These are phyloP conservation scores for Atrina japonica DNA, from an alignment of 2,888 invertebrate genomes.

Conservation along the genomic window DNA sequence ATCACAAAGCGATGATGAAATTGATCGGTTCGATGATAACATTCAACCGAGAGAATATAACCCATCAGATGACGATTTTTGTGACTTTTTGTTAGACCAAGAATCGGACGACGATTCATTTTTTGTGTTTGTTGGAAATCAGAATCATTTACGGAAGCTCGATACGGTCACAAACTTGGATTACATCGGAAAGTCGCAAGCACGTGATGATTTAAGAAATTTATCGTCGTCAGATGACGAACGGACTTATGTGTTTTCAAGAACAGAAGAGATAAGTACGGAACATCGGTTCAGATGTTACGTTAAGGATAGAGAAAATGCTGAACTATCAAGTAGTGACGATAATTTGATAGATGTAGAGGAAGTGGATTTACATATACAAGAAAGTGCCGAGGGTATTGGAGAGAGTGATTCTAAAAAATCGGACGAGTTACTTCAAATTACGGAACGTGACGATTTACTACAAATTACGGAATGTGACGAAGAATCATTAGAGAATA, in stretches of 20 bases:
- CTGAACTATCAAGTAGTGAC: slow-evolving; percentile 1
- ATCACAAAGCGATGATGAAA: not conserved
- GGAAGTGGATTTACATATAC: slow-evolving; percentile 11
- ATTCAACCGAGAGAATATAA: slow-evolving; percentile 60
- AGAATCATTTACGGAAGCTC: slow-evolving; percentile 55
- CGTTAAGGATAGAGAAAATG: slow-evolving; percentile 51
- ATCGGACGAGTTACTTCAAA: too few species aligned
- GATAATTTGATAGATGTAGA: slow-evolving; percentile 14
- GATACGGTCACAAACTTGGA: slow-evolving; percentile 54
- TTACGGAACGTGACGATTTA: too few species aligned
- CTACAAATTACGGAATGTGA: too few species aligned
- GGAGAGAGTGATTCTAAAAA: too few species aligned
- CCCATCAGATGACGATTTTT: slow-evolving; percentile 61
- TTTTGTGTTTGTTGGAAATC: slow-evolving; percentile 53
- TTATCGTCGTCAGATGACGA: slow-evolving; percentile 50
- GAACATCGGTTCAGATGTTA: slow-evolving; percentile 50
- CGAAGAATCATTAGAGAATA: slow-evolving; percentile 1
- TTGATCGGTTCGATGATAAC: slow-evolving; percentile 41
- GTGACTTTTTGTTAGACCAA: slow-evolving; percentile 51
- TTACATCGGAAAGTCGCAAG: slow-evolving; percentile 54
- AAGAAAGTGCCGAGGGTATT: not conserved
- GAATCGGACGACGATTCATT: slow-evolving; percentile 61
- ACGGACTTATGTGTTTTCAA: slow-evolving; percentile 54
- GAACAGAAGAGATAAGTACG: slow-evolving; percentile 55
- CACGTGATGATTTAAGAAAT: slow-evolving; percentile 51